Base-by-base conservation (phyloP, 1,140 invertebrate species). In the Danaus plexippus region DNA sequence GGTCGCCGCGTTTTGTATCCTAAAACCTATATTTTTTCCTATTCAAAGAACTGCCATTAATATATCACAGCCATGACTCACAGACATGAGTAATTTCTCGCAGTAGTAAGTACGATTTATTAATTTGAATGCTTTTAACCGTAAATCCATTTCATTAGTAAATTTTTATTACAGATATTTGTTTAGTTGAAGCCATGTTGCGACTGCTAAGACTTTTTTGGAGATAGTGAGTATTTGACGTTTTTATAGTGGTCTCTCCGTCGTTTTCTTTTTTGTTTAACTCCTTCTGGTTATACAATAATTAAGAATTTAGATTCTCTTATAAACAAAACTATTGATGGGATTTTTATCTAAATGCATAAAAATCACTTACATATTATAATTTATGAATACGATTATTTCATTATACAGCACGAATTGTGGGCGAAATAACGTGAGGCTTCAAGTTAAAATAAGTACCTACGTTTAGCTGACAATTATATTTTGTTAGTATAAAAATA, bases 1-100 rank as follows among this genome's bases (percentile, higher is more conserved):
- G 46, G 50, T 64, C 64, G 66, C 59, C 59, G 68, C 59, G 59
- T 62, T 57, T 61, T 61, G 60, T 62, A 55, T 56, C 59, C 59
- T 53, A 54, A 55, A 58, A 54, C 49, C 55, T 47, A 41, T 48
- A 44, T 57, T 57, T 57, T 64, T 59, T 51, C 54, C 55, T 58
- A 64, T 59, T 60, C 63, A 64, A 61, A 58, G 11, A 52, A 40
- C 43, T 43, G 48, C 54, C 44, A 43, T 47, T 50, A 48, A 53
- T 32, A 56, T 45, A 51, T 50, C 54, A 56, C 59, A 57, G 22
- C 48, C 11, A 57, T 71, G 63, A 71, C 47, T 71, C 63, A 66
- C 53, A 48, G 32, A n/a, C 18, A 52, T 60, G 60, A 71, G 48
- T 62, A 63, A 64, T 43, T 51, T 12, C 43, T 18, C 22, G 52